A percentile compares a stretch with the other conserved stretches of the same genome.
Evolutionary conservation across 2,797 vertebrate species (phyloP).

Genomic region (Prionace glauca): DNA sequence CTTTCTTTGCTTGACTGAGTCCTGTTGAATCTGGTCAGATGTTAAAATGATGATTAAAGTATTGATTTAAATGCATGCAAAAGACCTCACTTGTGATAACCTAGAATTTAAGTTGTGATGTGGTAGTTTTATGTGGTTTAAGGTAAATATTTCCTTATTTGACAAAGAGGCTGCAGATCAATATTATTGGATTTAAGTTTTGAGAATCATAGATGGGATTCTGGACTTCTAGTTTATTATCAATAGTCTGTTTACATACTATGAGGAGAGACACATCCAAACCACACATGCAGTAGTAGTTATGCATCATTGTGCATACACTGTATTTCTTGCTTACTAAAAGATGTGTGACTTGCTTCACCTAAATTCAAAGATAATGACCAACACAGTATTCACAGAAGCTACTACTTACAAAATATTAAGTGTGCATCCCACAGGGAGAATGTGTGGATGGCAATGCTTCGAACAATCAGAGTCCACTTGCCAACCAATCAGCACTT

Average conservation of each 20-base stretch:
- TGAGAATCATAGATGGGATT: constrained; percentile 35
- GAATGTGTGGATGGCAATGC: too few species aligned
- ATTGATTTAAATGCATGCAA: constrained; percentile 9
- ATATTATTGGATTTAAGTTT: background rate
- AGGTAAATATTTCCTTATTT: background rate
- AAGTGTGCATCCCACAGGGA: background rate
- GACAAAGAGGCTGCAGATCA: background rate
- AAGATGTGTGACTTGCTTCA: background rate
- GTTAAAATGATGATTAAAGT: constrained; percentile 13
- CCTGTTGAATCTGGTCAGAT: constrained; percentile 49
- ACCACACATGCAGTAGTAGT: background rate
- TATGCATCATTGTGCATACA: background rate
- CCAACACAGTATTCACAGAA: background rate
- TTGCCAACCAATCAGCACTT: too few species aligned
- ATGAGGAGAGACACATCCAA: background rate
- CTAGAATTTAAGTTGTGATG: background rate
- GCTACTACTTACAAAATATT: background rate
- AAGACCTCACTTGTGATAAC: background rate
- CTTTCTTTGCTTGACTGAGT: constrained; percentile 50
- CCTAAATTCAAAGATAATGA: background rate
- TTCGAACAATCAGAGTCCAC: background rate
- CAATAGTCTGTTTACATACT: background rate
- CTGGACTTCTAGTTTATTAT: background rate
- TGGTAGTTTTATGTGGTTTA: background rate
- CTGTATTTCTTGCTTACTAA: background rate